Percentiles rank a stretch among this genome's conserved stretches.
These are phyloP conservation scores for Drosophila kurseongensis DNA, from an alignment of 1,140 invertebrate species.

Conservation along the genomic window DNA sequence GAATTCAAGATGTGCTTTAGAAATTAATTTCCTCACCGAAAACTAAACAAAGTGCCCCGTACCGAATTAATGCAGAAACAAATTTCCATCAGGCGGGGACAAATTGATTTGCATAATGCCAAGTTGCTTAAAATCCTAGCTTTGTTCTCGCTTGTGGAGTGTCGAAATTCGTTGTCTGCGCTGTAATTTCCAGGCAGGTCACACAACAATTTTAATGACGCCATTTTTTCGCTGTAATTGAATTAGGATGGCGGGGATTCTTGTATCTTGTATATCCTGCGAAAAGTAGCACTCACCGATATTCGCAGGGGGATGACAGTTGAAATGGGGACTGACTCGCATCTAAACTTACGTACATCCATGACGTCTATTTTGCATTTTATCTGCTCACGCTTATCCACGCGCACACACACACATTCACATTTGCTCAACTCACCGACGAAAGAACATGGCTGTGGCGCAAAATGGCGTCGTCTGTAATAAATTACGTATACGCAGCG, in stretches of 20 bases:
- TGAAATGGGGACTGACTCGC: slow-evolving; percentile 31
- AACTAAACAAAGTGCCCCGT: slow-evolving; percentile 63
- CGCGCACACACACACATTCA: slow-evolving; percentile 1
- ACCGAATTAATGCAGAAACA: slow-evolving; percentile 61
- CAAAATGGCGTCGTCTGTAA: slow-evolving; percentile 76
- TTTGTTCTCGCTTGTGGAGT: slow-evolving; percentile 31
- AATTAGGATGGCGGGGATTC: slow-evolving; percentile 40
- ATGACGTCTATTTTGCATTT: slow-evolving; percentile 66
- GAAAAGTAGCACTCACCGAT: slow-evolving; percentile 11
- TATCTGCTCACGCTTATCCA: slow-evolving; percentile 55
- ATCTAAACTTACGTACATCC: slow-evolving; percentile 27
- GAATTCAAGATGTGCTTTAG: slow-evolving; percentile 70
- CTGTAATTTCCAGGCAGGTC: slow-evolving; percentile 54
- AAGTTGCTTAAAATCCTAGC: slow-evolving; percentile 61
- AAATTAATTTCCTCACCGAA: slow-evolving; percentile 64
- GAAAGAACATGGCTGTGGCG: slow-evolving; percentile 38
- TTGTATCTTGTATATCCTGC: not conserved
- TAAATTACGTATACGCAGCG: slow-evolving; percentile 78
- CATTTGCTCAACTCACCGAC: slow-evolving; percentile 6
- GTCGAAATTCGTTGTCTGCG: slow-evolving; percentile 16
- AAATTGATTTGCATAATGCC: slow-evolving; percentile 79
- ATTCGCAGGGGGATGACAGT: slow-evolving; percentile 12
- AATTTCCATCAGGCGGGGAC: slow-evolving; percentile 35
- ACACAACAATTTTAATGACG: slow-evolving; percentile 58
- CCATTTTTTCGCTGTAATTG: slow-evolving; percentile 62